Conservation (phyloP, 2,888 invertebrate genomes). For the Ophion slaviceki region DNA sequence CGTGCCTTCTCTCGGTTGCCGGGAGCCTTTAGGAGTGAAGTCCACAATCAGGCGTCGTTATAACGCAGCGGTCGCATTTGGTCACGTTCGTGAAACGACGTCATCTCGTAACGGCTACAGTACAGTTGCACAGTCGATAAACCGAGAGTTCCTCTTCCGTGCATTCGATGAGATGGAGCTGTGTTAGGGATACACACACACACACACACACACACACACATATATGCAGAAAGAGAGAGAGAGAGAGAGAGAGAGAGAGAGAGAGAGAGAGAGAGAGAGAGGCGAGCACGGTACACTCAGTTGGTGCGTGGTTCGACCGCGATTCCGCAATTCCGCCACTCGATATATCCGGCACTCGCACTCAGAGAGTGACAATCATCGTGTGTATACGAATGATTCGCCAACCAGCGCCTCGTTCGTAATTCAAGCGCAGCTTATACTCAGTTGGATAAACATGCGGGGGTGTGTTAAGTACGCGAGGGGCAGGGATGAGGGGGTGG, state of each 20-base stretch:
- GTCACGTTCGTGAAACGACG: slow-evolving; percentile 65
- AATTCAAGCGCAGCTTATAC: slow-evolving; percentile 11
- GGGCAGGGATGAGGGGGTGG: background rate
- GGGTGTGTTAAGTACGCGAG: background rate
- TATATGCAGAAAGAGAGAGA: background rate
- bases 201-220: background rate
- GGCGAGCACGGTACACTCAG: slow-evolving; percentile 57
- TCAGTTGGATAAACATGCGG: background rate
- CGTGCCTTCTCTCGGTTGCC: slow-evolving; percentile 30
- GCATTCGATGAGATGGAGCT: slow-evolving; percentile 36
- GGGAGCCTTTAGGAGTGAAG: slow-evolving; percentile 32
- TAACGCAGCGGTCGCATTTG: slow-evolving; percentile 53
- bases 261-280: background rate
- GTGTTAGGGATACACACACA: slow-evolving; percentile 14
- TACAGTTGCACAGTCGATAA: slow-evolving; percentile 39
- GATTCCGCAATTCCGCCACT: slow-evolving; percentile 62
- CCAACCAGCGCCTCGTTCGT: slow-evolving; percentile 19
- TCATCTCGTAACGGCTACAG: slow-evolving; percentile 47
- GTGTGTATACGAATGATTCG: slow-evolving; percentile 49
- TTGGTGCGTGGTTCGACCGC: slow-evolving; percentile 61
- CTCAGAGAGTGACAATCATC: slow-evolving; percentile 22
- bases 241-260: background rate
- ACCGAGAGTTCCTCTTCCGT: slow-evolving; percentile 35
- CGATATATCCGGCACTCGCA: slow-evolving; percentile 49
- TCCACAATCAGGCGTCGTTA: slow-evolving; percentile 50